A percentile compares a stretch with the other conserved stretches of the same genome.
These are phyloP conservation scores for human (Homo sapiens) DNA, from an alignment of 2,113 vertebrate species.

Conservation along the genomic window GRCh38 chr7:2085001-2085500, in stretches of 20 bases:
- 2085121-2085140: fast-evolving
- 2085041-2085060: not conserved
- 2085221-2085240: fast-evolving
- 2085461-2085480: not conserved
- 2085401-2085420: not conserved
- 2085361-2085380: no score
- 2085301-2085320: no score
- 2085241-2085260: not conserved
- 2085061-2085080: not conserved
- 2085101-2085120: not conserved
- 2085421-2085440: not conserved
- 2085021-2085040: fast-evolving
- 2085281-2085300: fast-evolving
- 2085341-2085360: not conserved
- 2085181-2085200: fast-evolving
- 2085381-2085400: no score
- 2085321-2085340: no score
- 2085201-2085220: not conserved
- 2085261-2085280: not conserved
- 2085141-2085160: not conserved
- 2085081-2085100: not conserved
- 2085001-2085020: not conserved
- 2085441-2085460: not conserved
- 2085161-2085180: fast-evolving
- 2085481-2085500: fast-evolving